These are phyloP conservation scores for Limnephilus rhombicus DNA, from an alignment of 2,888 invertebrate species.

Conservation along the genomic window DNA sequence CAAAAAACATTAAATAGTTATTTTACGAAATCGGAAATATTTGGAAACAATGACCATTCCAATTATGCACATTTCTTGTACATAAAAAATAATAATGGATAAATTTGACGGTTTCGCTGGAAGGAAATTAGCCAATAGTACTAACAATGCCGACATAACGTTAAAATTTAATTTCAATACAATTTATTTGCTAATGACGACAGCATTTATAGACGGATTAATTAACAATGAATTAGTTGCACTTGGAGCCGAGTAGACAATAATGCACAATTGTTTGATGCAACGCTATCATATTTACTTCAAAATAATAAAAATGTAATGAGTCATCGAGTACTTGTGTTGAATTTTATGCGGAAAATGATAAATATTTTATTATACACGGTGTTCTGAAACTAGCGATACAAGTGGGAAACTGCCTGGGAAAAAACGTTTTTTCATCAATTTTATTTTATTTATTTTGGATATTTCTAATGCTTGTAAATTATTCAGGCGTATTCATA, in stretches of 20 bases:
- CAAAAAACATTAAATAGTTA: too few species aligned
- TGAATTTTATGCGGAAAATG: too few species aligned
- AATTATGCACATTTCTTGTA: neutral
- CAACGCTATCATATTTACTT: neutral
- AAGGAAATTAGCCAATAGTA: neutral
- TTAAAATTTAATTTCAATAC: neutral
- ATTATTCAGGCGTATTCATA: too few species aligned
- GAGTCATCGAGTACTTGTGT: neutral
- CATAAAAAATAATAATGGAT: neutral
- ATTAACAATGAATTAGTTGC: neutral
- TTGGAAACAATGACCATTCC: neutral
- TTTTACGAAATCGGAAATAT: neutral
- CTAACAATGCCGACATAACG: neutral
- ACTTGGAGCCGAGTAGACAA: neutral
- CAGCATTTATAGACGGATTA: neutral
- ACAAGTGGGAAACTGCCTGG: too few species aligned
- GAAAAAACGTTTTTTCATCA: too few species aligned
- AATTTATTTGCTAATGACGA: neutral
- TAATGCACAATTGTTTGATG: neutral
- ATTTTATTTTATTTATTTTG: too few species aligned
- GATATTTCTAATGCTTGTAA: too few species aligned
- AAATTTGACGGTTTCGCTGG: neutral
- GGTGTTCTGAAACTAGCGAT: too few species aligned
- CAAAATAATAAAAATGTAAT: neutral
- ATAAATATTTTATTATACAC: too few species aligned